phyloP scores from a whole-genome alignment of 2,888 invertebrate genomes.

The Timema cristinae region DNA sequence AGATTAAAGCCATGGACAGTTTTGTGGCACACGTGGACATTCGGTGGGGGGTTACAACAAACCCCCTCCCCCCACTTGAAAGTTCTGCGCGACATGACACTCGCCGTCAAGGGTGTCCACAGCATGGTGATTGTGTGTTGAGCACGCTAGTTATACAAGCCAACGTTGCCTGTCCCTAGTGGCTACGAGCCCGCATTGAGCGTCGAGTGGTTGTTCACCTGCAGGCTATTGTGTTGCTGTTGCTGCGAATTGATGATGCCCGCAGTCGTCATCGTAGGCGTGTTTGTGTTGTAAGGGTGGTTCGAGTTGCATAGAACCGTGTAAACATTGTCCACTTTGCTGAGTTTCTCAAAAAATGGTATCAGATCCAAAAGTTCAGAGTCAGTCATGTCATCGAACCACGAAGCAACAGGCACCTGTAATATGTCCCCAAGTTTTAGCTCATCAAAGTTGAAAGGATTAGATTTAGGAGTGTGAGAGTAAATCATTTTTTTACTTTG shows the following conservation, averaged over 20 bases:
- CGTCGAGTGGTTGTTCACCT: conserved; percentile 27
- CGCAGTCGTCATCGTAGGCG: conserved; percentile 17
- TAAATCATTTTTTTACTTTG: too few relatives aligned
- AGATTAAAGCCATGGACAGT: too few relatives aligned
- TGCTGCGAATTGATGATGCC: conserved; percentile 24
- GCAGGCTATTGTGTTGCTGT: conserved; percentile 28
- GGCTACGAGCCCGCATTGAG: conserved; percentile 29
- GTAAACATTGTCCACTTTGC: conserved; percentile 96
- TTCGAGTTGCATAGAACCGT: conserved; percentile 90
- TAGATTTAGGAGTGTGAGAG: too few relatives aligned
- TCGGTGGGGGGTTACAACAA: too few relatives aligned
- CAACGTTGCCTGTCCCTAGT: too few relatives aligned
- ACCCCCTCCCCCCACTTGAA: too few relatives aligned
- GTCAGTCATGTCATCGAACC: conserved; percentile 99
- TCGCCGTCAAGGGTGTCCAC: too few relatives aligned
- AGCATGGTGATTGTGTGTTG: too few relatives aligned
- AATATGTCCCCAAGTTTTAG: conserved; percentile 25
- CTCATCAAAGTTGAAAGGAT: too few relatives aligned
- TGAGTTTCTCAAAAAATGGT: conserved; percentile 96
- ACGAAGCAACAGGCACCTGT: conserved; percentile 96
- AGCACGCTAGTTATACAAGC: too few relatives aligned
- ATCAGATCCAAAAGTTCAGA: conserved; percentile 94
- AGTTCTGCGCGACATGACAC: too few relatives aligned
- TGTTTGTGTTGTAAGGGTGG: conserved; percentile 65
- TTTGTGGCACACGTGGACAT: too few relatives aligned